Conservation (phyloP, 2,888 invertebrate species). For the Melinaea marsaeus region DNA sequence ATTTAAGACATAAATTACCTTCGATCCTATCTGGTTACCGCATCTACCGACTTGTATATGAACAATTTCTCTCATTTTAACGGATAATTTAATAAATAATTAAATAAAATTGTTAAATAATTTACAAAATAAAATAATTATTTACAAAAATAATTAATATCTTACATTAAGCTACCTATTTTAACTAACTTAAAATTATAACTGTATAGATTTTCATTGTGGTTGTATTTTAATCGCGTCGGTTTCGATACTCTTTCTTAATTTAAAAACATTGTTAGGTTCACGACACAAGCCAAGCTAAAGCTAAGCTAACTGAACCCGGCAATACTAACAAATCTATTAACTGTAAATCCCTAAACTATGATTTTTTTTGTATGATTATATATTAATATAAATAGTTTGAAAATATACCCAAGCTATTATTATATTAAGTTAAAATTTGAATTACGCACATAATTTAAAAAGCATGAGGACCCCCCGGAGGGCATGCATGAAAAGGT, state of each 20-base stretch:
- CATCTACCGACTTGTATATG: conserved; percentile 82
- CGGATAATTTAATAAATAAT: conserved; percentile 49
- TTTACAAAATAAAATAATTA: conserved; percentile 38
- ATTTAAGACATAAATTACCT: conserved; percentile 69
- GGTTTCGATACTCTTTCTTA: background rate
- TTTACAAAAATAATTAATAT: conserved; percentile 42
- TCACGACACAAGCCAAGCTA: no score
- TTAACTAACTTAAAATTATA: conserved; percentile 31
- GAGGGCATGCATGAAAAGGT: no score
- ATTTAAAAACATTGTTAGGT: no score
- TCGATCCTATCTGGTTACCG: conserved; percentile 85
- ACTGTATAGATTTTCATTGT: background rate
- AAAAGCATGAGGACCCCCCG: no score
- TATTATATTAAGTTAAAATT: no score
- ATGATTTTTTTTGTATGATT: no score
- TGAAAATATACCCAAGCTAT: no score
- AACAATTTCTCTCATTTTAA: conserved; percentile 87
- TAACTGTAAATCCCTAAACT: no score
- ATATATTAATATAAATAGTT: no score
- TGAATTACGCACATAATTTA: no score
- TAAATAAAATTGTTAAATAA: conserved; percentile 33
- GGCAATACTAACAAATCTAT: no score
- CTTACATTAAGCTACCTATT: conserved; percentile 48
- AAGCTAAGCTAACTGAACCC: no score
- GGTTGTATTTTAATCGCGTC: background rate